phyloP scores from a whole-genome alignment of 1,140 invertebrate genomes.

The Episyrphus balteatus region DNA sequence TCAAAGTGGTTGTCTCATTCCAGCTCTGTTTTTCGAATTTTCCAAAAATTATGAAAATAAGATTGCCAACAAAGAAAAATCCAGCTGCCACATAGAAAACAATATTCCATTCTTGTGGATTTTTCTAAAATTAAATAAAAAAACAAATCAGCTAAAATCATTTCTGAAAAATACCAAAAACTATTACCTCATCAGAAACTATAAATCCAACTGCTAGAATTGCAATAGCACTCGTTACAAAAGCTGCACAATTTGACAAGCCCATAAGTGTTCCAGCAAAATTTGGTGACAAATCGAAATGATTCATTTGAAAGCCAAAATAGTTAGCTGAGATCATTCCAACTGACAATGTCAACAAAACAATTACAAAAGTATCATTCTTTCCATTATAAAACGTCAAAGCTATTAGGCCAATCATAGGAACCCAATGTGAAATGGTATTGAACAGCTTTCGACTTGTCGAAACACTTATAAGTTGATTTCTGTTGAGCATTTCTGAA shows the following conservation, averaged over 20 bases:
- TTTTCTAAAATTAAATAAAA: conserved; percentile 6
- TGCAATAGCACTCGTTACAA: conserved; percentile 54
- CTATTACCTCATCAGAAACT: conserved; percentile 45
- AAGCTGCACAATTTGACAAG: conserved; percentile 59
- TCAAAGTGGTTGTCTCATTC: conserved; percentile 39
- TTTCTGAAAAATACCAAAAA: background rate
- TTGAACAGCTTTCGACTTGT: conserved; percentile 51
- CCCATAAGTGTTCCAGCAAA: conserved; percentile 54
- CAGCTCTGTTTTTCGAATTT: conserved; percentile 51
- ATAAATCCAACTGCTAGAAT: conserved; percentile 49
- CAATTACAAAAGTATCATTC: conserved; percentile 43
- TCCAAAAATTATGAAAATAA: conserved; percentile 57
- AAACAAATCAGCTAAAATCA: background rate
- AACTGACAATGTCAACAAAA: conserved; percentile 52
- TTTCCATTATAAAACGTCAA: conserved; percentile 35
- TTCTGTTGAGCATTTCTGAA: conserved; percentile 4
- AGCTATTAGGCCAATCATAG: conserved; percentile 46
- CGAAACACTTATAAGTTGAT: conserved; percentile 1
- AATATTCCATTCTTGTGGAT: conserved; percentile 49
- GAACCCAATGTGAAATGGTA: conserved; percentile 44
- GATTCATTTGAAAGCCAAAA: conserved; percentile 53
- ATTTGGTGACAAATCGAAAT: conserved; percentile 62
- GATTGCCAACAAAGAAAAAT: conserved; percentile 57
- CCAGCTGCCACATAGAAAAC: conserved; percentile 63
- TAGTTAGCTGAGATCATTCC: conserved; percentile 61